phyloP scores from a whole-genome alignment of 2,797 vertebrate genomes.

The Rallus crepitans region DNA sequence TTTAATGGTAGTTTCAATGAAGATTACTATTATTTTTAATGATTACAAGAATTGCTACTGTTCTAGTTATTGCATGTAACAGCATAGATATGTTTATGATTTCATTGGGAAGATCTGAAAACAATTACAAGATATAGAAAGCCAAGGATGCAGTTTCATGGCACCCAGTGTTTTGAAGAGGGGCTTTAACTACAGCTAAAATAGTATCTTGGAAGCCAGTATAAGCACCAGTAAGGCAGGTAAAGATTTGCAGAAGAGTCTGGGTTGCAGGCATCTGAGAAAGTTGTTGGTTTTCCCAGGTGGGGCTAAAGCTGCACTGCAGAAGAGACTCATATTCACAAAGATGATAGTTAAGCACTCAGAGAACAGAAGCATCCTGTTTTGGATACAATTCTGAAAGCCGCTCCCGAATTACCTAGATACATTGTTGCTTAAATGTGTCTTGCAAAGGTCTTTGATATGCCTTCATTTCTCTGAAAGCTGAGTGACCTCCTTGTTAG shows the following conservation, averaged over 20 bases:
- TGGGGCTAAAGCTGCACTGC: not conserved
- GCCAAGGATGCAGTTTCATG: not conserved
- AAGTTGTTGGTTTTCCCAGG: not conserved
- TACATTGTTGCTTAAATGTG: not conserved
- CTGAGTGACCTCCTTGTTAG: not conserved
- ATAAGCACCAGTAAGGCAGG: not conserved
- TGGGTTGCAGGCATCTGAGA: not conserved
- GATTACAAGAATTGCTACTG: not conserved
- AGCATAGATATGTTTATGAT: not conserved
- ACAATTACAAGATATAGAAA: not conserved
- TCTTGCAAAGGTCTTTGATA: not conserved
- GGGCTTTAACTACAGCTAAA: not conserved
- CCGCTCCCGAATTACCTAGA: not conserved
- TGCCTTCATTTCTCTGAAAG: not conserved
- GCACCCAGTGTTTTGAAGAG: not conserved
- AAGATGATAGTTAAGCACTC: not conserved
- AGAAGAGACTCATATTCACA: not conserved
- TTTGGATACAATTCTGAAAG: not conserved
- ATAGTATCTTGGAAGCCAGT: not conserved
- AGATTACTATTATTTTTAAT: not conserved
- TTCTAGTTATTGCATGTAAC: not conserved
- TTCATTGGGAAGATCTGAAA: not conserved
- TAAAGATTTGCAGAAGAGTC: not conserved
- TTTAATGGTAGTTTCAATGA: not conserved
- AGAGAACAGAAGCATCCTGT: not conserved